Base-by-base conservation (phyloP, 2,797 vertebrate genomes). In the Neoniphon sammara region DNA sequence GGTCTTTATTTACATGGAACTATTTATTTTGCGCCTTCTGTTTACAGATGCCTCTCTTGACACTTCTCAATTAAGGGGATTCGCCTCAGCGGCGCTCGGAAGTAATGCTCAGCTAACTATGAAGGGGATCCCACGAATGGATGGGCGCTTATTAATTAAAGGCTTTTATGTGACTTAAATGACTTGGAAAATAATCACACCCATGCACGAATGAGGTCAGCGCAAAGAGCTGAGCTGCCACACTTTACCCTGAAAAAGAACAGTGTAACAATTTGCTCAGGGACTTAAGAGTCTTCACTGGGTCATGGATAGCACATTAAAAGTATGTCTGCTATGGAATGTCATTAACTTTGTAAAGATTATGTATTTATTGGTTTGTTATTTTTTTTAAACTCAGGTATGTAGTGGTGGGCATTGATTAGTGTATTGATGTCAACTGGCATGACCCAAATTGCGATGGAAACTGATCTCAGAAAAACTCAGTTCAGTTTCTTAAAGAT, bases 101-200 rank as follows among this genome's bases (percentile, higher is more conserved):
- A 75, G 81, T 77, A 83, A 87, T 82, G 90, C 87, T 91, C 87
- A 72, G 81, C 75, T 89, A 83, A 87, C 87, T 90, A 89, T 90
- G 89, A 91, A 88, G 91, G 89, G 91, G 88, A 91, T 82, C 84
- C 87, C 65, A 69, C 36, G 52, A 88, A 80, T 78, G 85, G 85
- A 90, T 87, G 72, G 73, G 75, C 6, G 58, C 83, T 86, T 85
- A 91, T 93, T 93, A 92, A 94, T 93, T 91, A 91, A 90, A 89
- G 70, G 82, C 78, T 90, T 92, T 93, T 83, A 92, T 91, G 87
- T 75, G 84, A 90, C 82, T 87, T 88, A 87, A 92, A 91, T 90
- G 79, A 89, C 80, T 85, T 85, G 81, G 85, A 85, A 89, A 91
- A 89, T 87, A 85, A 89, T 92, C 84, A 87, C 85, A 73, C 53